Evolutionary conservation across 2,888 invertebrate genomes (phyloP).

Genomic region (Parelbella ahira): DNA sequence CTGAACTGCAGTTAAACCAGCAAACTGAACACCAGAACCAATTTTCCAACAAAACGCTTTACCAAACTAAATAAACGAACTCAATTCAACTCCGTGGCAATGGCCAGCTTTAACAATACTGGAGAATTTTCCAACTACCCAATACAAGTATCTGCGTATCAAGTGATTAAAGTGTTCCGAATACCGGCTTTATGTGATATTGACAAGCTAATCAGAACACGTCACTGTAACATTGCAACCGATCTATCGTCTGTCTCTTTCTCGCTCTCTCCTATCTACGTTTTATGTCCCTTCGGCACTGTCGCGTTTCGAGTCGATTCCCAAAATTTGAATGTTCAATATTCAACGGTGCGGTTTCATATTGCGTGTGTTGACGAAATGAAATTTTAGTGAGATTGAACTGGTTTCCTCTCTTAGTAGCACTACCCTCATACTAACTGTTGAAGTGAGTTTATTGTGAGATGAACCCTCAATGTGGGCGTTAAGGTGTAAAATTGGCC

Average conservation of each 20-base stretch:
- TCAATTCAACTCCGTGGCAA: too few species aligned
- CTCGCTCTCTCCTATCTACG: neutral
- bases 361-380: constrained; percentile 15
- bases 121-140: constrained; percentile 4
- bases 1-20: constrained; percentile 1
- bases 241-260: neutral
- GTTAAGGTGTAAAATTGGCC: constrained; percentile 13
- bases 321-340: constrained; percentile 20
- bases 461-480: constrained; percentile 5
- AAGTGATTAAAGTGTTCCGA: constrained; percentile 14
- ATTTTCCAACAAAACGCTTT: constrained; percentile 8
- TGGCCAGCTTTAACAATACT: too few species aligned
- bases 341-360: constrained; percentile 9
- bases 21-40: constrained; percentile 1
- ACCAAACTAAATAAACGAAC: constrained; percentile 7
- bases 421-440: constrained; percentile 10
- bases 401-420: constrained; percentile 27
- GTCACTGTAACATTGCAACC: constrained; percentile 15
- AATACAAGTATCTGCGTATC: neutral
- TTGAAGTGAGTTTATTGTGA: neutral
- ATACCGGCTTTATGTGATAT: constrained; percentile 14
- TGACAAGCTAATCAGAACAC: constrained; percentile 23
- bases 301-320: constrained; percentile 1
- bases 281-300: constrained; percentile 4
- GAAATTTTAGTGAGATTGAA: constrained; percentile 21